Percentiles rank a stretch among this genome's conserved stretches.
These are phyloP conservation scores for Campaea margaritaria DNA, from an alignment of 2,888 invertebrate species.

Conservation along the genomic window DNA sequence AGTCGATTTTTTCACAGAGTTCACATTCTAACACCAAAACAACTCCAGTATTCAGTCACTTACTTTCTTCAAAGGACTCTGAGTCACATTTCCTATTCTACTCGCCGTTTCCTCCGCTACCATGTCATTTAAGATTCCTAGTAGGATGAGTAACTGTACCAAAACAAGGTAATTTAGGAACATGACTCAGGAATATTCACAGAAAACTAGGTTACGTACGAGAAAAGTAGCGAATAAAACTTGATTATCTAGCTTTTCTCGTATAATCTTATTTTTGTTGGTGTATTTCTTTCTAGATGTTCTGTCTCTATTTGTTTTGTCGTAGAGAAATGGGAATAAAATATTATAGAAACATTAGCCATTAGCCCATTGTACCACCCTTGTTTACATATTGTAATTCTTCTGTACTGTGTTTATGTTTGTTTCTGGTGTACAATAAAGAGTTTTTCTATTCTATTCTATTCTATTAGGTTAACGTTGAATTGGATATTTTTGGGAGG, in stretches of 20 bases:
- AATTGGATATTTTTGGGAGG: too few species aligned
- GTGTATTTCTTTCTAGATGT: background rate
- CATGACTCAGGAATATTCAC: slow-evolving; percentile 34
- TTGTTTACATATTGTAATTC: too few species aligned
- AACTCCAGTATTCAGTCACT: background rate
- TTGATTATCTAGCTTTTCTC: slow-evolving; percentile 10
- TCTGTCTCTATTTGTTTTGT: too few species aligned
- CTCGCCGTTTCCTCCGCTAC: slow-evolving; percentile 7
- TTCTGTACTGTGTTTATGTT: too few species aligned
- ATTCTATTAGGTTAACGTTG: too few species aligned
- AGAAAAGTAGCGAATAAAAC: slow-evolving; percentile 18
- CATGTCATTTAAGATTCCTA: slow-evolving; percentile 19
- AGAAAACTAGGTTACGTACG: slow-evolving; percentile 19
- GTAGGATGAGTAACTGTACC: slow-evolving; percentile 25
- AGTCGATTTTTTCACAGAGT: too few species aligned
- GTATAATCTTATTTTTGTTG: slow-evolving; percentile 2
- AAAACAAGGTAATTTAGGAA: slow-evolving; percentile 32
- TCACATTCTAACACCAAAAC: background rate
- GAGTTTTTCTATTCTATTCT: too few species aligned
- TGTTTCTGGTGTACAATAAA: too few species aligned
- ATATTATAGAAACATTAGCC: too few species aligned
- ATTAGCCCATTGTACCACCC: too few species aligned
- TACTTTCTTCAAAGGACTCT: background rate
- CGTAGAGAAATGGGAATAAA: too few species aligned
- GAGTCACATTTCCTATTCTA: slow-evolving; percentile 17